These are phyloP conservation scores for Ormyrus rosae DNA, from an alignment of 2,888 invertebrate genomes.

Conservation along the genomic window DNA sequence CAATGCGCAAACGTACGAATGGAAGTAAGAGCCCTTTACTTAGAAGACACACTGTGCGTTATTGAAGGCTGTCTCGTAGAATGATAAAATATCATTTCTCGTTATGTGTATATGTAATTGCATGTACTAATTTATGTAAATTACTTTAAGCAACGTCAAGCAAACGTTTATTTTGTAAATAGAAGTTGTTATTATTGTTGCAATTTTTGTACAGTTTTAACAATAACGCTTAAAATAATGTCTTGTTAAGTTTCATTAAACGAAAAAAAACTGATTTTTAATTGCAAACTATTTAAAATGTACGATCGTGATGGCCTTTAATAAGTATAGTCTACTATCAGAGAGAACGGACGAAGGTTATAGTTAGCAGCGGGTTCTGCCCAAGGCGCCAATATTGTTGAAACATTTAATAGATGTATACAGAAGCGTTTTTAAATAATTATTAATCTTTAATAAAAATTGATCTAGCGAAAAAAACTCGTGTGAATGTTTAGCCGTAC, in stretches of 20 bases:
- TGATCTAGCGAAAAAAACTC: slow-evolving; percentile 48
- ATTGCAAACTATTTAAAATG: slow-evolving; percentile 20
- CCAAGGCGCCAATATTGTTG: slow-evolving; percentile 67
- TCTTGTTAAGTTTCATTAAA: neutral
- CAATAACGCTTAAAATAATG: slow-evolving; percentile 4
- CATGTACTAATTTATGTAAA: neutral
- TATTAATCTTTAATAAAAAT: slow-evolving; percentile 61
- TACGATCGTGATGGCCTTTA: slow-evolving; percentile 55
- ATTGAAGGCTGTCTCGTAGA: slow-evolving; percentile 53
- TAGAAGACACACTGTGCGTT: slow-evolving; percentile 45
- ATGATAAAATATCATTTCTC: slow-evolving; percentile 27
- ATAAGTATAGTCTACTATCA: slow-evolving; percentile 55
- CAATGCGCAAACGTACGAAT: slow-evolving; percentile 38
- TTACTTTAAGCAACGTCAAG: slow-evolving; percentile 2
- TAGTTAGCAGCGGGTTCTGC: slow-evolving; percentile 65
- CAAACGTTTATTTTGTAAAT: slow-evolving; percentile 51
- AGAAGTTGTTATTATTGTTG: slow-evolving; percentile 23
- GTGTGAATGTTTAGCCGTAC: slow-evolving; percentile 55
- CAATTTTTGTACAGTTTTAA: slow-evolving; percentile 35
- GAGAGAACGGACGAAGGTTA: slow-evolving; percentile 56
- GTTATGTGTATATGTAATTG: slow-evolving; percentile 14
- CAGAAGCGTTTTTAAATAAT: slow-evolving; percentile 65
- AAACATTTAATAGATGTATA: slow-evolving; percentile 70
- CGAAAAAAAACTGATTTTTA: slow-evolving; percentile 15
- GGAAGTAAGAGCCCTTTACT: slow-evolving; percentile 34